Conservation (phyloP, 2,113 vertebrate genomes). For the Cyrtonyx montezumae region DNA sequence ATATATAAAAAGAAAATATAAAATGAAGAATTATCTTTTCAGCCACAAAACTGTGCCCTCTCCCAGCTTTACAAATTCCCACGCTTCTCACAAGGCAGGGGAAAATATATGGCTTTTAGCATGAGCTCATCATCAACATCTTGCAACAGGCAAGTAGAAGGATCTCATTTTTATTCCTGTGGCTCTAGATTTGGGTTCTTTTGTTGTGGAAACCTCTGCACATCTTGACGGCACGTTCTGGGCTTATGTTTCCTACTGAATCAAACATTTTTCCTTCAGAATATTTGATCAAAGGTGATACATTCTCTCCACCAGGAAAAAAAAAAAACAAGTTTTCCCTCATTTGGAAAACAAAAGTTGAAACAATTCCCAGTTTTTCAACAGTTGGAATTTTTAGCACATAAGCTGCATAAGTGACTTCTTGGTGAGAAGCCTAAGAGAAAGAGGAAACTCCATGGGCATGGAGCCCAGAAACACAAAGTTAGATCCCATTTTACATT, state of each 20-base stretch:
- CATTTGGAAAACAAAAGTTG: neutral
- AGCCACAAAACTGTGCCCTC: neutral
- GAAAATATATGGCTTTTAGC: neutral
- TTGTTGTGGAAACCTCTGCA: neutral
- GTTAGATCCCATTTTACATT: neutral
- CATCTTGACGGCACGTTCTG: neutral
- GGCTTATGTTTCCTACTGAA: neutral
- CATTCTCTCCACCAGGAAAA: neutral
- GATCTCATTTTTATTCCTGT: neutral
- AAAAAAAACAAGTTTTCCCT: neutral
- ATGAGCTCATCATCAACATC: neutral
- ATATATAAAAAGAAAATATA: neutral
- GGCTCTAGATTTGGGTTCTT: neutral
- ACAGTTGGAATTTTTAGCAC: conserved; percentile 14
- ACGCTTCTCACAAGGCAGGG: neutral
- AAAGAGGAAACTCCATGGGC: conserved; percentile 19
- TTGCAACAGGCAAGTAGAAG: neutral
- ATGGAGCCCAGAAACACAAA: neutral
- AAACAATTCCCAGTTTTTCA: conserved; percentile 9
- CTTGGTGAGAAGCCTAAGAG: conserved; percentile 18
- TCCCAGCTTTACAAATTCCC: neutral
- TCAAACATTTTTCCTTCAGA: neutral
- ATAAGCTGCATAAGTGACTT: neutral
- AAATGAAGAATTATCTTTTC: neutral
- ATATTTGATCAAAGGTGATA: neutral